A percentile compares a stretch with the other conserved stretches of the same genome.
Conservation (phyloP, 2,797 vertebrate species). For the Gymnoscopelus microlampas region DNA sequence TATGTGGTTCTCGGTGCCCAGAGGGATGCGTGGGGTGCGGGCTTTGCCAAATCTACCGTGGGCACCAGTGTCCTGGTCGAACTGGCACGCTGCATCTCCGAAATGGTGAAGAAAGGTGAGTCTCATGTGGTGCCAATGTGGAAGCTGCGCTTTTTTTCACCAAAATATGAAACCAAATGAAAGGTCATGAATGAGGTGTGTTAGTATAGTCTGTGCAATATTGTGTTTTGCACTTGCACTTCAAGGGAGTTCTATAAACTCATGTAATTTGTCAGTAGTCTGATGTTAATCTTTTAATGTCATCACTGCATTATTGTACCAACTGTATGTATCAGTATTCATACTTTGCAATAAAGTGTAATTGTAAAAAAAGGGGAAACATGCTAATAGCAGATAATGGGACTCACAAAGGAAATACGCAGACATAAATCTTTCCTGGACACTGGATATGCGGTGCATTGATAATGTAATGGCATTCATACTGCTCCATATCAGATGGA, state of each 20-base stretch:
- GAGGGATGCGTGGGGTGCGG: slow-evolving; percentile 91
- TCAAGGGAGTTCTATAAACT: too few species aligned
- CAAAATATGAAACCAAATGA: not conserved
- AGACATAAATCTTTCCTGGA: too few species aligned
- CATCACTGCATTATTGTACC: too few species aligned
- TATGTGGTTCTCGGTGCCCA: slow-evolving; percentile 94
- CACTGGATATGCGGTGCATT: too few species aligned
- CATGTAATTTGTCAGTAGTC: too few species aligned
- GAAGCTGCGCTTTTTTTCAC: not conserved
- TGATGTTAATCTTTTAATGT: too few species aligned
- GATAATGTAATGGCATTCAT: not conserved
- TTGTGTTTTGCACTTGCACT: not conserved
- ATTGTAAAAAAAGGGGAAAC: too few species aligned
- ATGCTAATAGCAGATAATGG: too few species aligned
- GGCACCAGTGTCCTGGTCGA: slow-evolving; percentile 90
- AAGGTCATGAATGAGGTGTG: not conserved
- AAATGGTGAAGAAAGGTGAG: slow-evolving; percentile 85
- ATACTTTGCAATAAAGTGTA: too few species aligned
- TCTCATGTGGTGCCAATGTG: not conserved
- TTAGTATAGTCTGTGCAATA: not conserved
- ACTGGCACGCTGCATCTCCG: slow-evolving; percentile 83
- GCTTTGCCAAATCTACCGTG: slow-evolving; percentile 86
- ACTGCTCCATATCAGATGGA: slow-evolving; percentile 72
- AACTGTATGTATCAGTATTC: too few species aligned
- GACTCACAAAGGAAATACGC: too few species aligned